A percentile compares a stretch with the other conserved stretches of the same genome.
Conservation (phyloP, 1,140 invertebrate species). For the Drosophila triauraria region DNA sequence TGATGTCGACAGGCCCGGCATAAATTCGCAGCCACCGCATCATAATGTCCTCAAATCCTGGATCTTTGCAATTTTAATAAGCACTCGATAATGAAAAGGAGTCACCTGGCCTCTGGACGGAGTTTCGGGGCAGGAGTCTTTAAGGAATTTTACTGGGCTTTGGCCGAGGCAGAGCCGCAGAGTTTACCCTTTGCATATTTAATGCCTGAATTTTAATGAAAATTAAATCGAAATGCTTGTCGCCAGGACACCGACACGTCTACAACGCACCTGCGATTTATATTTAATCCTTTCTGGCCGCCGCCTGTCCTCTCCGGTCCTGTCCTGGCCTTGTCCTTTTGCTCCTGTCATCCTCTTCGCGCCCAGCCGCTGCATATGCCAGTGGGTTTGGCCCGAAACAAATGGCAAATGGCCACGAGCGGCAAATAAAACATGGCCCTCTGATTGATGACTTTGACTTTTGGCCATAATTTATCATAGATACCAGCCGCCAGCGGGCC, state of each 20-base stretch:
- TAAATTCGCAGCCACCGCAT: conserved; percentile 81
- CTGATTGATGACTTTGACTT: conserved; percentile 83
- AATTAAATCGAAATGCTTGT: conserved; percentile 82
- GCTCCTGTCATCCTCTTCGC: not conserved
- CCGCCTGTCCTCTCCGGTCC: not conserved
- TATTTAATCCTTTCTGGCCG: conserved; percentile 67
- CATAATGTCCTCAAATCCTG: conserved; percentile 83
- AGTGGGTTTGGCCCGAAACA: conserved; percentile 27
- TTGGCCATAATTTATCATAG: conserved; percentile 82
- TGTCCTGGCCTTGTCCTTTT: not conserved
- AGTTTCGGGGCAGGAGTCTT: conserved; percentile 52
- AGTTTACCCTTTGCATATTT: conserved; percentile 83
- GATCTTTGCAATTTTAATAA: conserved; percentile 81
- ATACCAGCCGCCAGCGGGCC: conserved; percentile 58
- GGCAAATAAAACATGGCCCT: conserved; percentile 75
- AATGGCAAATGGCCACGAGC: conserved; percentile 70
- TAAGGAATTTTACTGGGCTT: conserved; percentile 82
- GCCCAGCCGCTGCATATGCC: conserved; percentile 32
- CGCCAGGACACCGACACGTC: conserved; percentile 56
- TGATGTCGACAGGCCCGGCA: conserved; percentile 58
- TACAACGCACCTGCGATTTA: conserved; percentile 69
- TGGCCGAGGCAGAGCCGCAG: conserved; percentile 53
- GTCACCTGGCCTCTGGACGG: conserved; percentile 40
- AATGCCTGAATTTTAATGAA: conserved; percentile 81
- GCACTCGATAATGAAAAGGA: conserved; percentile 83